A percentile compares a stretch with the other conserved stretches of the same genome.
phyloP scores from a whole-genome alignment of 2,797 vertebrate species.

The Carcharodon carcharias region DNA sequence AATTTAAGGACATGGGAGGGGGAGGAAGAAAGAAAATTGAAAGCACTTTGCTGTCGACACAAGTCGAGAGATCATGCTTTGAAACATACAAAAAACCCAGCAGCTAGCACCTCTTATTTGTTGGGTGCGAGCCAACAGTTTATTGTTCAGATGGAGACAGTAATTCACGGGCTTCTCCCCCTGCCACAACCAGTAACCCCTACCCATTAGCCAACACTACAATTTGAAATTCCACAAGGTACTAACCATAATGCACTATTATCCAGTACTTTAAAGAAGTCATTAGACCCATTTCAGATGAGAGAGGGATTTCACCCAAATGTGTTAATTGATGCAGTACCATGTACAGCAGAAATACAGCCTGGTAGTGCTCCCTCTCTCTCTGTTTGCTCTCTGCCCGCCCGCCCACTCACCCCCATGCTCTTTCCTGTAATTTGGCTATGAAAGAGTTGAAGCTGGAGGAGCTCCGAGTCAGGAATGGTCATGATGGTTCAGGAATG shows the following conservation, averaged over 20 bases:
- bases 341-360: not conserved
- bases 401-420: not conserved
- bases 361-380: not conserved
- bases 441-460: not conserved
- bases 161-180: not conserved
- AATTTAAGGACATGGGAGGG: not conserved
- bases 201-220: not conserved
- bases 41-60: not conserved
- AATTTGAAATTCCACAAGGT: not conserved
- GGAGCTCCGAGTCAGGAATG: not conserved
- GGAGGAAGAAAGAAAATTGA: not conserved
- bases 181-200: not conserved
- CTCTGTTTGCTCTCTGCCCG: not conserved
- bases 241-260: not conserved
- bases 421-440: slow-evolving; percentile 15
- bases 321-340: not conserved
- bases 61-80: not conserved
- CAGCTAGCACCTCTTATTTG: not conserved
- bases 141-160: not conserved
- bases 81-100: not conserved
- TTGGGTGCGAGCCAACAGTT: not conserved
- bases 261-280: not conserved
- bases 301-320: not conserved
- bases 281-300: not conserved
- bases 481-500: not conserved